phyloP scores from a whole-genome alignment of 2,888 invertebrate species.

The Drosophila lutescens region DNA sequence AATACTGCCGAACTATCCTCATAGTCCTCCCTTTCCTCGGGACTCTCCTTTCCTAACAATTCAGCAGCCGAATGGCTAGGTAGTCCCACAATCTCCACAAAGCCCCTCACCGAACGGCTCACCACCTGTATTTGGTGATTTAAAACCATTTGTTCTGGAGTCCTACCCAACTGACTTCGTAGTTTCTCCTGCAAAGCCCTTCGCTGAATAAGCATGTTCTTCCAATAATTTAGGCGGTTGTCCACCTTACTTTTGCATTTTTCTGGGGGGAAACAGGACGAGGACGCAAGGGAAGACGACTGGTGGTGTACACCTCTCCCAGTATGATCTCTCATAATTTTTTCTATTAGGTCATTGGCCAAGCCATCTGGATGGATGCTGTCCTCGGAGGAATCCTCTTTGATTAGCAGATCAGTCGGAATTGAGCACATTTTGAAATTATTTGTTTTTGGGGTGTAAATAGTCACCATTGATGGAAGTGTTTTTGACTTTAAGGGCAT shows the following conservation, averaged over 20 bases:
- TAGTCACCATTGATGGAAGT: background rate
- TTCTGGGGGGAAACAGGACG: background rate
- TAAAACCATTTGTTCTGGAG: slow-evolving; percentile 50
- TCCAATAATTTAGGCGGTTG: slow-evolving; percentile 76
- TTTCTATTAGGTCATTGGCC: slow-evolving; percentile 36
- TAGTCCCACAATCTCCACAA: background rate
- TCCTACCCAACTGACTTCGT: slow-evolving; percentile 37
- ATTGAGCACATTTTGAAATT: slow-evolving; percentile 8
- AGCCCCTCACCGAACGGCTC: background rate
- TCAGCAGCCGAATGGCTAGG: background rate
- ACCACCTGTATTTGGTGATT: slow-evolving; percentile 44
- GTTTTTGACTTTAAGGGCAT: slow-evolving; percentile 1
- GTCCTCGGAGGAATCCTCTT: slow-evolving; percentile 5
- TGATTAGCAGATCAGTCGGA: background rate
- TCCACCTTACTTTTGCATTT: slow-evolving; percentile 53
- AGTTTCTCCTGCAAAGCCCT: slow-evolving; percentile 45
- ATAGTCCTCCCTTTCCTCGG: background rate
- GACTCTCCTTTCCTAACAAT: background rate
- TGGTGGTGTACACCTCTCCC: slow-evolving; percentile 3
- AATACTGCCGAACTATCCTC: no score
- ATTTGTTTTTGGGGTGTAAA: background rate
- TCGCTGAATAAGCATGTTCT: slow-evolving; percentile 61
- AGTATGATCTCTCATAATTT: slow-evolving; percentile 23
- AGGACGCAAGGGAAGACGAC: background rate
- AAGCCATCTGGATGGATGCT: slow-evolving; percentile 6